Evolutionary conservation across 2,797 vertebrate species (phyloP).

Genomic region (Rhinichthys osculus): DNA sequence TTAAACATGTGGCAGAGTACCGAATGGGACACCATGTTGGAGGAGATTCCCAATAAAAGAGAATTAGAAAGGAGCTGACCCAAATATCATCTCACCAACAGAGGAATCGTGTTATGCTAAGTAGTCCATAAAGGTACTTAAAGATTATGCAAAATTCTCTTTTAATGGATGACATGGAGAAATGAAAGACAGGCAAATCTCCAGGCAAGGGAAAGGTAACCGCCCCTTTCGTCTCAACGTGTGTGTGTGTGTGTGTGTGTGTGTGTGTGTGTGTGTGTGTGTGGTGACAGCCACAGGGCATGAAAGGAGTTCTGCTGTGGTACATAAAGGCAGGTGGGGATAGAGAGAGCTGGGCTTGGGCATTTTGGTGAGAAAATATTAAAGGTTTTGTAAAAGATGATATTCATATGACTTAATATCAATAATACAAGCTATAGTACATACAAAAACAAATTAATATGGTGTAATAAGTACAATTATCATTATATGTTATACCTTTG

Average conservation of each 20-base stretch:
- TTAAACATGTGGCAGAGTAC: conserved; percentile 82
- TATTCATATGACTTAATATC: not conserved
- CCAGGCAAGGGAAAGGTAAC: conserved; percentile 64
- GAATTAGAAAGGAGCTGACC: conserved; percentile 87
- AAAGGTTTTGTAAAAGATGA: conserved; percentile 1
- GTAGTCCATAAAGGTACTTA: conserved; percentile 85
- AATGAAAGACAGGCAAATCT: conserved; percentile 73
- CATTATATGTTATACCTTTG: not conserved
- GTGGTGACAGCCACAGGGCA: conserved; percentile 47
- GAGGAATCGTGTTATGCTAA: conserved; percentile 83
- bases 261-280: not conserved
- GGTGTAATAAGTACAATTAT: not conserved
- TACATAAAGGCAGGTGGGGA: not conserved
- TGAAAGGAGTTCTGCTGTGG: not conserved
- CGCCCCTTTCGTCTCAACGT: conserved; percentile 39
- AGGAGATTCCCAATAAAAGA: conserved; percentile 78
- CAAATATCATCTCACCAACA: conserved; percentile 84
- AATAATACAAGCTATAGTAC: not conserved
- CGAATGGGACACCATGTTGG: conserved; percentile 71
- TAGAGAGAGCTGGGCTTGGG: not conserved
- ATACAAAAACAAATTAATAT: not conserved
- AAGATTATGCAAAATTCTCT: conserved; percentile 80
- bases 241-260: not conserved
- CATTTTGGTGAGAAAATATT: not conserved
- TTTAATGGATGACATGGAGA: conserved; percentile 72